Evolutionary conservation across 2,113 vertebrate species (phyloP).

Genomic region (Coturnix japonica): DNA sequence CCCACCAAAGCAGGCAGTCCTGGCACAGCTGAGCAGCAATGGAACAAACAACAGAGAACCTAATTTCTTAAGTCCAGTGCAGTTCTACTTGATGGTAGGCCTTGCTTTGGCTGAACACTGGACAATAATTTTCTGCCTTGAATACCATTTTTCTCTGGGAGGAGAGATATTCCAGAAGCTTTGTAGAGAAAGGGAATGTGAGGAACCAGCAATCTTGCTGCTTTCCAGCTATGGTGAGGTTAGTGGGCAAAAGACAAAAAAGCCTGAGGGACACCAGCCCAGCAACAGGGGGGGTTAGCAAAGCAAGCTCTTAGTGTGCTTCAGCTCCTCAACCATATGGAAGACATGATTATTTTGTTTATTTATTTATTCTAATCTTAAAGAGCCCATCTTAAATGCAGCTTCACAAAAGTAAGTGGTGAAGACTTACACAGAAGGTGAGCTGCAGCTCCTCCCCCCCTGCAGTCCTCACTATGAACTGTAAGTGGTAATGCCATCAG

Average conservation of each 20-base stretch:
- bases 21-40: neutral
- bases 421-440: fast-evolving
- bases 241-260: neutral
- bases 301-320: fast-evolving
- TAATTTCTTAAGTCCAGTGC: neutral
- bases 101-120: neutral
- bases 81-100: neutral
- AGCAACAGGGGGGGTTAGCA: fast-evolving
- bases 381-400: neutral
- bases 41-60: neutral
- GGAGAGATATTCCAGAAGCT: neutral
- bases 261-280: neutral
- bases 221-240: fast-evolving
- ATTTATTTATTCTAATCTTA: neutral
- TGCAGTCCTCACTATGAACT: neutral
- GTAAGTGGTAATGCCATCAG: neutral
- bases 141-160: neutral
- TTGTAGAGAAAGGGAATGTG: neutral
- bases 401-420: neutral
- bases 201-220: neutral
- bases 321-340: neutral
- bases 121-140: neutral
- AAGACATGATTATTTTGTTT: neutral
- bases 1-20: neutral
- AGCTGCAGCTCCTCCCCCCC: neutral